A percentile compares a stretch with the other conserved stretches of the same genome.
These are phyloP conservation scores for Aethina tumida DNA, from an alignment of 1,140 invertebrate species.

Conservation along the genomic window DNA sequence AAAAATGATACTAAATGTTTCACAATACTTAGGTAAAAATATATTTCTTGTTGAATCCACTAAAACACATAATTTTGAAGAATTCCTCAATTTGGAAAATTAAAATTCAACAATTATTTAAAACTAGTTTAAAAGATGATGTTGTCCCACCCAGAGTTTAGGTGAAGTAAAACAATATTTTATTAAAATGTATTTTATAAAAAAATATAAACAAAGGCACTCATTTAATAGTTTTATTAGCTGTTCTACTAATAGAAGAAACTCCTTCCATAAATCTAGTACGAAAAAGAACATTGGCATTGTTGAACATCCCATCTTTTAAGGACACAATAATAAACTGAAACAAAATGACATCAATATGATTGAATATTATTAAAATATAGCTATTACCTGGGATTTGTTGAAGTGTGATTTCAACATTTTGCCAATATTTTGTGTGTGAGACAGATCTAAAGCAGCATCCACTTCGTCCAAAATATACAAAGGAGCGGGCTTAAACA, in stretches of 20 bases:
- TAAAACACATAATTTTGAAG: neutral
- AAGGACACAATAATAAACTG: constrained; percentile 98
- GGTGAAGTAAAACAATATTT: too few relatives aligned
- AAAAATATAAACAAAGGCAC: constrained; percentile 9
- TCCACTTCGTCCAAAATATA: constrained; percentile 99
- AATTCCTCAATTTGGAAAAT: constrained; percentile 1
- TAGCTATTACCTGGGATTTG: constrained; percentile 67
- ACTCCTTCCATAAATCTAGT: constrained; percentile 94
- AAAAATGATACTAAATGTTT: constrained; percentile 16
- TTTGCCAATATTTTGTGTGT: constrained; percentile 96
- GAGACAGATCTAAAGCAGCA: constrained; percentile 94
- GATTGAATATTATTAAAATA: constrained; percentile 6
- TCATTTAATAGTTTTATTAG: constrained; percentile 20
- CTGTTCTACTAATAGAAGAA: constrained; percentile 73
- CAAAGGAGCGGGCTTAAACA: constrained; percentile 95
- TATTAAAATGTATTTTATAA: constrained; percentile 3
- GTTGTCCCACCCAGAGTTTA: too few relatives aligned
- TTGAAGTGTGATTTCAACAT: constrained; percentile 94
- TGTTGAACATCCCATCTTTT: constrained; percentile 99
- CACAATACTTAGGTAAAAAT: neutral
- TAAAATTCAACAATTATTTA: neutral
- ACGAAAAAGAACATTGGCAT: constrained; percentile 95
- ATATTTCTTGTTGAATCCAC: constrained; percentile 1
- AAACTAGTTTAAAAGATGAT: neutral
- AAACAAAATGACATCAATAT: constrained; percentile 25